These are phyloP conservation scores for Bufotes viridis DNA, from an alignment of 2,797 vertebrate species.

Conservation along the genomic window DNA sequence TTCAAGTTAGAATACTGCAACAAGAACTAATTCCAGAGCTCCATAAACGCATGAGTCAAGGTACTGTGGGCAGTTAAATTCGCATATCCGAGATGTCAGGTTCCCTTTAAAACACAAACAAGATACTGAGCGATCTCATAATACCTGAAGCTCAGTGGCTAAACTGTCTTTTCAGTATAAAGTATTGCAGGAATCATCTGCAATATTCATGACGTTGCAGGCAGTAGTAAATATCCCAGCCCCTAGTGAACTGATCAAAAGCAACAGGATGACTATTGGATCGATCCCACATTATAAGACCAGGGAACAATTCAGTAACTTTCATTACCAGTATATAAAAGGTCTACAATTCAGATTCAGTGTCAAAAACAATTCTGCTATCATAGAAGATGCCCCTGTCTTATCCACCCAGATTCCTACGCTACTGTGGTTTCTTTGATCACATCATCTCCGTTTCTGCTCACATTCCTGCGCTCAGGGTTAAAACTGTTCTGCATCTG, in stretches of 20 bases:
- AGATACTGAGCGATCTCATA: neutral
- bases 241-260: neutral
- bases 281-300: neutral
- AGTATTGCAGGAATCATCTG: neutral
- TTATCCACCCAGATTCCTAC: neutral
- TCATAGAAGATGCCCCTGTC: neutral
- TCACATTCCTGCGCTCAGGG: constrained; percentile 11
- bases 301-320: neutral
- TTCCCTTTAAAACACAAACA: too few relatives aligned
- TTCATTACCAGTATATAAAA: neutral
- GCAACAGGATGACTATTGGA: neutral
- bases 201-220: neutral
- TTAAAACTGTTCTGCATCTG: constrained; percentile 45
- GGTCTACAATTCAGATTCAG: neutral
- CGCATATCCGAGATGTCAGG: too few relatives aligned
- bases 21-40: too few relatives aligned
- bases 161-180: too few relatives aligned
- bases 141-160: neutral
- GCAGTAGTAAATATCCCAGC: neutral
- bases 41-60: too few relatives aligned
- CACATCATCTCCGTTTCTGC: neutral
- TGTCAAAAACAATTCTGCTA: neutral
- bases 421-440: constrained; percentile 6
- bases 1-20: too few relatives aligned
- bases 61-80: too few relatives aligned